Conservation (phyloP, 2,113 vertebrate species). For the Amia ocellicauda region DNA sequence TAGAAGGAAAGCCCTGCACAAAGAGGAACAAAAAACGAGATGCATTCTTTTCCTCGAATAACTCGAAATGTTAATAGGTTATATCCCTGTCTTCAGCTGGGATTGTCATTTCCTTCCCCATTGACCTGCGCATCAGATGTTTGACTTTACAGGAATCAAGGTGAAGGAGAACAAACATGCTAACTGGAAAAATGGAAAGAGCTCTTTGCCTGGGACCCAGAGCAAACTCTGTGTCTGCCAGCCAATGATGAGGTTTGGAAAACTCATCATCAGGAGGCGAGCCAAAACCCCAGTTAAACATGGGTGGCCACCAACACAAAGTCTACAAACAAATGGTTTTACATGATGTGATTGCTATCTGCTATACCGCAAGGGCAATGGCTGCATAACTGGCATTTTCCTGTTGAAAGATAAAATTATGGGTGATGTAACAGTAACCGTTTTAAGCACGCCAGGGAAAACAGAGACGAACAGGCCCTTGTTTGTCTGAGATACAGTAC, state of each 20-base stretch:
- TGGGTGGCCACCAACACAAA: constrained; percentile 68
- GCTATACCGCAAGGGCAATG: constrained; percentile 31
- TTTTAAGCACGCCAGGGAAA: constrained; percentile 44
- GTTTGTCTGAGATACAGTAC: constrained; percentile 41
- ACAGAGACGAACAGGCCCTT: constrained; percentile 37
- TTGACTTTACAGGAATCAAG: constrained; percentile 69
- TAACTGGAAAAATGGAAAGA: constrained; percentile 29
- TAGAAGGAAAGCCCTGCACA: constrained; percentile 39
- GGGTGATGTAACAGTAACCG: constrained; percentile 35
- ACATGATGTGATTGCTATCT: constrained; percentile 53
- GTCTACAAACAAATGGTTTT: constrained; percentile 60
- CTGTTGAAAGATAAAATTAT: constrained; percentile 49
- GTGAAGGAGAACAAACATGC: constrained; percentile 73
- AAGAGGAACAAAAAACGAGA: constrained; percentile 38
- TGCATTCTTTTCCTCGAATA: constrained; percentile 40
- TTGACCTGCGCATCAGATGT: constrained; percentile 63
- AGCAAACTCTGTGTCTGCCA: constrained; percentile 38
- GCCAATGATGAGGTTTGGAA: constrained; percentile 63
- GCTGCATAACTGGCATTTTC: constrained; percentile 37
- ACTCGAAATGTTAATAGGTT: constrained; percentile 45
- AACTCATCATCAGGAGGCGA: constrained; percentile 71
- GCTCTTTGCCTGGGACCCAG: constrained; percentile 14
- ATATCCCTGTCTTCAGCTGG: constrained; percentile 59
- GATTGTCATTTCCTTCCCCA: constrained; percentile 70
- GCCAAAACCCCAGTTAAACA: constrained; percentile 44